Evolutionary conservation across 2,113 vertebrate species (phyloP).

Genomic region (Cottus gobio): DNA sequence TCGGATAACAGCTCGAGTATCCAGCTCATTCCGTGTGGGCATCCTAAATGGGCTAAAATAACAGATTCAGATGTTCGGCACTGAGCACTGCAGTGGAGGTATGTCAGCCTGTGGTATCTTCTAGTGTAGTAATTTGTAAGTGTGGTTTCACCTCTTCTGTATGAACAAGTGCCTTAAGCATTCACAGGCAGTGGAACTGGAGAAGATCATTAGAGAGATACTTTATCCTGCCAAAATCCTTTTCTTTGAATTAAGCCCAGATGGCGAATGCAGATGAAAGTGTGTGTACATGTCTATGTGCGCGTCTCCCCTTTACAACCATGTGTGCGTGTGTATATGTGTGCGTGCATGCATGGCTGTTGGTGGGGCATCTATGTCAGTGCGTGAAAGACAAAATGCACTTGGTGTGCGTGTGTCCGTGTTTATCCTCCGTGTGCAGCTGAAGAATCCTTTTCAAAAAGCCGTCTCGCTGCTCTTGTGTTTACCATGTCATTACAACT

Average conservation of each 20-base stretch:
- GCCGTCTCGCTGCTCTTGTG: slow-evolving; percentile 73
- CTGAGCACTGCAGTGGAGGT: slow-evolving; percentile 68
- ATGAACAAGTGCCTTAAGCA: slow-evolving; percentile 85
- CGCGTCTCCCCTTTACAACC: background rate
- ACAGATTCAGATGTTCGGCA: slow-evolving; percentile 62
- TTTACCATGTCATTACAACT: slow-evolving; percentile 84
- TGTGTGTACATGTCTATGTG: slow-evolving; percentile 61
- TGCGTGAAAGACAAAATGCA: slow-evolving; percentile 66
- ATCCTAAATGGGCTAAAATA: slow-evolving; percentile 57
- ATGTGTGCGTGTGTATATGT: slow-evolving; percentile 22
- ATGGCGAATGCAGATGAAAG: slow-evolving; percentile 84
- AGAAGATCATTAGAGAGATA: slow-evolving; percentile 86
- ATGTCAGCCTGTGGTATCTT: slow-evolving; percentile 80
- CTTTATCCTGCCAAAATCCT: slow-evolving; percentile 85
- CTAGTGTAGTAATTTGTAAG: slow-evolving; percentile 83
- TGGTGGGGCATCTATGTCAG: slow-evolving; percentile 71
- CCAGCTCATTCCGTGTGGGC: slow-evolving; percentile 42
- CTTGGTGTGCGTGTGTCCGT: slow-evolving; percentile 32
- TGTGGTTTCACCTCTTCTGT: slow-evolving; percentile 84
- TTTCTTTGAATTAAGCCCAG: slow-evolving; percentile 84
- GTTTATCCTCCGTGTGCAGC: slow-evolving; percentile 35
- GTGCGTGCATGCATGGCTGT: slow-evolving; percentile 43
- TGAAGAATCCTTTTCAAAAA: slow-evolving; percentile 77
- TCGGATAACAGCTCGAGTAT: slow-evolving; percentile 54
- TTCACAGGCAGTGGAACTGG: slow-evolving; percentile 83